Evolutionary conservation across 35 echinoderm and acorn worm genomes (phyloP), one percentile per base, ranked within the genome.

Genomic region (Apostichopus californicus): DNA sequence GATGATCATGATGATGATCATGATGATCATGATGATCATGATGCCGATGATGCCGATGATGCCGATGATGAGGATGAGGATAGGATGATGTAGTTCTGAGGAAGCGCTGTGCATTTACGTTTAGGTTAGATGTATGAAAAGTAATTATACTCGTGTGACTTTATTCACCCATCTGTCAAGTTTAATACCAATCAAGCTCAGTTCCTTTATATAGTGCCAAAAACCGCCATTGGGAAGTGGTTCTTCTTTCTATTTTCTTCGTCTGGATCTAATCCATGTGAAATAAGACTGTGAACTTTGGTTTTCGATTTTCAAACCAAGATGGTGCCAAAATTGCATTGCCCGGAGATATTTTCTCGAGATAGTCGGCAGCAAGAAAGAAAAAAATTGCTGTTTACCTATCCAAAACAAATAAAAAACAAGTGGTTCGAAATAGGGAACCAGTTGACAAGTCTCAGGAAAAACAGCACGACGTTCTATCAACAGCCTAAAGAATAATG

Each of bases 81-180:
- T 1, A 4, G 3, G 28, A 34, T 46, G 34, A 46, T 1, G 34
- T 46, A 46, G 34, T 46, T 46, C 34, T 46, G 3, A 46, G 34
- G 34, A 46, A 46, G 34, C 0, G 2, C 34, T 46, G 1, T 46
- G 34, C 3, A 46, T 75, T 18, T 75, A 75, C 71, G 14, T 75
- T 75, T 75, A 75, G 71, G 71, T 20, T 75, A 75, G 71, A 18
- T 20, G 71, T 18, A 75, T 75, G 17, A 75, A 75, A 75, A 75
- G 13, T 18, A 7, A 75, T 75, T 75, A 75, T 9, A 75, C 71
- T 75, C 6, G 71, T 75, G 71, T 75, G 71, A 75, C 71, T 75
- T 75, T 75, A 22, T 75, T 20, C 20, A 75, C 71, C n/a, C 71
- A 75, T 75, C 71, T 75, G 71, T 75, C 71, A n/a, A 75, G n/a